Base-by-base conservation (phyloP, 2,888 invertebrate genomes). In the Lithophane leautieri region DNA sequence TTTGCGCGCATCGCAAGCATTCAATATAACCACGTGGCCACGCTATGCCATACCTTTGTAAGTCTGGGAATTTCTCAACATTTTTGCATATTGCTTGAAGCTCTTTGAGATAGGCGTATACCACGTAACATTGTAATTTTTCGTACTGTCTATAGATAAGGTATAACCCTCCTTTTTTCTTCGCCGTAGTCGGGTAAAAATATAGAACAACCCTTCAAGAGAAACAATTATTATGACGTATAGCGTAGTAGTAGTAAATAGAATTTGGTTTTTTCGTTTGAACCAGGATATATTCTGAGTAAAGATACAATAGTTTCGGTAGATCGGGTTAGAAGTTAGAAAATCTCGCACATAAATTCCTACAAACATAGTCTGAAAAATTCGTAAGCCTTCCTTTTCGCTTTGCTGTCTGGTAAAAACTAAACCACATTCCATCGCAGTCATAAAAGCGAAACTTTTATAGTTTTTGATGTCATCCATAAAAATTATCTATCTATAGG, bases 1-100 rank as follows among this genome's bases (percentile, higher is more conserved):
- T 76, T 84, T n/a, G 68, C 82, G 65, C 65, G 76, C 73, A 83
- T 83, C 85, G 61, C n/a, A 73, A 76, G 68, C 60, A 82, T 82
- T 22, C 65, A 12, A 69, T 44, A 60, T 44, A 47, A 68, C 71
- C 83, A 83, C 70, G 80, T 81, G 73, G 70, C 65, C 47, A 63
- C 60, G 80, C 60, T 58, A 61, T 69, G 47, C 63, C 58, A 62
- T 83, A 42, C 71, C 58, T 75, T 47, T 60, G 70, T 68, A 28
- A 69, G 82, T 78, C 82, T 82, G 70, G 60, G 71, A 82, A 78
- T 70, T 82, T 78, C 70, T 56, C n/a, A 52, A 65, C 73, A 70
- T 62, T 68, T 71, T 82, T 80, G 82, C 76, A 76, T 76, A 62
- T 65, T 69, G 52, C 58, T 65, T 50, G 25, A 47, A 65, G 42